These are phyloP conservation scores for Buphagus erythrorhynchus DNA, from an alignment of 2,797 vertebrate species.

Conservation along the genomic window DNA sequence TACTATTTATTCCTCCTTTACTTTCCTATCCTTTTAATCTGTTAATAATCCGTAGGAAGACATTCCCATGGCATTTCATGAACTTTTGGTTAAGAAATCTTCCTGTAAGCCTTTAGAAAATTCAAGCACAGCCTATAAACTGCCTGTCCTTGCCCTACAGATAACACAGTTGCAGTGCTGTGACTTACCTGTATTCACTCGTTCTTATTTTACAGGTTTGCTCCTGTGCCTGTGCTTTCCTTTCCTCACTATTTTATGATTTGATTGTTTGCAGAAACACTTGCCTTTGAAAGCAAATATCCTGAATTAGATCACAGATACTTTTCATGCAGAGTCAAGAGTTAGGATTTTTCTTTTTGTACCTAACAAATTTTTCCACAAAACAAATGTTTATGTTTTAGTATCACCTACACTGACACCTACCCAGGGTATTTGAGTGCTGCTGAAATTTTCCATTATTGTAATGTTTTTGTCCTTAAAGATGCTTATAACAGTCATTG, in stretches of 20 bases:
- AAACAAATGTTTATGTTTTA: neutral
- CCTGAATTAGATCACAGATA: neutral
- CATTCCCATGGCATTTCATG: neutral
- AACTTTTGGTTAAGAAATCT: neutral
- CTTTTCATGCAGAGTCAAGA: neutral
- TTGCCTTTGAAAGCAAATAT: neutral
- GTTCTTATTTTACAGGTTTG: neutral
- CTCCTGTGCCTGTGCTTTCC: neutral
- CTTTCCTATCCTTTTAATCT: conserved; percentile 3
- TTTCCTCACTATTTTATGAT: neutral
- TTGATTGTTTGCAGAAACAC: neutral
- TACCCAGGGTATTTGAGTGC: neutral
- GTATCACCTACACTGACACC: neutral
- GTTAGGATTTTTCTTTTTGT: neutral
- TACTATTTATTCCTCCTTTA: neutral
- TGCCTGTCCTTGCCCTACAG: neutral
- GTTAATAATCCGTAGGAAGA: neutral
- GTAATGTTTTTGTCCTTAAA: neutral
- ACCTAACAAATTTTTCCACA: neutral
- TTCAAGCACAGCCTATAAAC: neutral
- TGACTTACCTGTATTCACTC: neutral
- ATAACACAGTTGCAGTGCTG: neutral
- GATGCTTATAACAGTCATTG: neutral
- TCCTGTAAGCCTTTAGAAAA: neutral
- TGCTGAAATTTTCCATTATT: neutral